These are phyloP conservation scores for Pantala flavescens DNA, from an alignment of 1,140 invertebrate genomes.

Conservation along the genomic window DNA sequence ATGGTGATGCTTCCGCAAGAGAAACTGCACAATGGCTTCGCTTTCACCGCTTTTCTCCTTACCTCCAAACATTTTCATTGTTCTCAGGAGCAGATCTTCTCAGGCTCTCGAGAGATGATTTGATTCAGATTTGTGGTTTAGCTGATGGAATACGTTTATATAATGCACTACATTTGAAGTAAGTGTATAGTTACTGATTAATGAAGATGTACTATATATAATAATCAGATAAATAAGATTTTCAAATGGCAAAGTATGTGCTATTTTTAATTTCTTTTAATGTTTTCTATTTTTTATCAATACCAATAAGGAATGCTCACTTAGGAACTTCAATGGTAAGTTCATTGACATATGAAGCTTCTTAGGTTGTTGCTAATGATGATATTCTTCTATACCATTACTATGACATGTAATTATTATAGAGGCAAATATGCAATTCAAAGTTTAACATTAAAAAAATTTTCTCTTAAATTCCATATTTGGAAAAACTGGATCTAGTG, in stretches of 20 bases:
- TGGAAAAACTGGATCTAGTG: no score
- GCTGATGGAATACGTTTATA: constrained; percentile 83
- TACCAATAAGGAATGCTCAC: background rate
- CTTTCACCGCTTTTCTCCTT: constrained; percentile 61
- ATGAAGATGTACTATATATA: background rate
- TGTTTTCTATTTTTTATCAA: constrained; percentile 8
- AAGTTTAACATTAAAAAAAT: no score
- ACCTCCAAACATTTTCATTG: constrained; percentile 63
- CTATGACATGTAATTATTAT: no score
- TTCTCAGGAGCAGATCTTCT: constrained; percentile 83
- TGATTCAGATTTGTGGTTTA: constrained; percentile 87
- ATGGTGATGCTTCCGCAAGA: constrained; percentile 50
- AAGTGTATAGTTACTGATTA: constrained; percentile 31
- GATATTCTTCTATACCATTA: no score
- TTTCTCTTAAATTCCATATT: no score
- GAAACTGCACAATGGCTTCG: constrained; percentile 75
- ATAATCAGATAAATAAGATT: constrained; percentile 12
- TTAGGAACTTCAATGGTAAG: no score
- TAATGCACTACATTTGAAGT: constrained; percentile 75
- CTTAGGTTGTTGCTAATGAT: no score
- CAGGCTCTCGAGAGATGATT: constrained; percentile 73
- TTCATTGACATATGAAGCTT: no score
- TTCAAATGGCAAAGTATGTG: constrained; percentile 15
- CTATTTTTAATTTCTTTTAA: constrained; percentile 2
- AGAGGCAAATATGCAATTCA: no score